Evolutionary conservation across 1,140 invertebrate genomes (phyloP).

Genomic region (Drosophila seguyi): DNA sequence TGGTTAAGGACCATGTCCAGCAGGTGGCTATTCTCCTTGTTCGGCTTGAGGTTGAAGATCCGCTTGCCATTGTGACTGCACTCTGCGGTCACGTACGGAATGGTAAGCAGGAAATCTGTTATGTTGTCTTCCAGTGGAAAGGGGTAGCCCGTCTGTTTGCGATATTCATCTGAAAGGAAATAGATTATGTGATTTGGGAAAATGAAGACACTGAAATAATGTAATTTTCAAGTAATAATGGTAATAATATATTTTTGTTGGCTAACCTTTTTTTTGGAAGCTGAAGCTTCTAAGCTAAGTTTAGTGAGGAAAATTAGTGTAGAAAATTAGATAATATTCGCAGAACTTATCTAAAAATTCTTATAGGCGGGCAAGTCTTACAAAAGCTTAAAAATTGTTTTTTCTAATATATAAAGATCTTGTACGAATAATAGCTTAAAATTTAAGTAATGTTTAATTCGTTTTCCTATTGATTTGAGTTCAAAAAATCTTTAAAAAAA

Average conservation of each 20-base stretch:
- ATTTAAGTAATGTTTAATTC: neutral
- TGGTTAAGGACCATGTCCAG: constrained; percentile 72
- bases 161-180: constrained; percentile 69
- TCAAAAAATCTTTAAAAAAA: too few species aligned
- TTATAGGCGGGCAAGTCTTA: rapidly evolving
- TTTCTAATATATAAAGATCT: neutral
- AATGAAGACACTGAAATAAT: neutral
- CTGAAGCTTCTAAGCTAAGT: neutral
- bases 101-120: constrained; percentile 80
- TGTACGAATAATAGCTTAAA: neutral
- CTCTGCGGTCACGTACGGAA: constrained; percentile 73
- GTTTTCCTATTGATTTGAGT: neutral
- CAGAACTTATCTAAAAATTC: too few species aligned
- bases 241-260: neutral
- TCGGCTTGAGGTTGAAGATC: constrained; percentile 74
- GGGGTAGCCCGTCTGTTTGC: constrained; percentile 61
- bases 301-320: neutral
- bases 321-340: neutral
- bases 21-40: constrained; percentile 66
- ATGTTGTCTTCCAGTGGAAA: constrained; percentile 76
- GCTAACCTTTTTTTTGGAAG: neutral
- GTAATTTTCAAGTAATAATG: neutral
- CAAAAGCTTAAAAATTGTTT: neutral
- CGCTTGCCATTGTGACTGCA: constrained; percentile 68
- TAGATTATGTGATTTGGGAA: neutral